Percentiles rank a stretch among this genome's conserved stretches.
phyloP scores from a whole-genome alignment of 2,888 invertebrate species.

The Xiphydria camelus region DNA sequence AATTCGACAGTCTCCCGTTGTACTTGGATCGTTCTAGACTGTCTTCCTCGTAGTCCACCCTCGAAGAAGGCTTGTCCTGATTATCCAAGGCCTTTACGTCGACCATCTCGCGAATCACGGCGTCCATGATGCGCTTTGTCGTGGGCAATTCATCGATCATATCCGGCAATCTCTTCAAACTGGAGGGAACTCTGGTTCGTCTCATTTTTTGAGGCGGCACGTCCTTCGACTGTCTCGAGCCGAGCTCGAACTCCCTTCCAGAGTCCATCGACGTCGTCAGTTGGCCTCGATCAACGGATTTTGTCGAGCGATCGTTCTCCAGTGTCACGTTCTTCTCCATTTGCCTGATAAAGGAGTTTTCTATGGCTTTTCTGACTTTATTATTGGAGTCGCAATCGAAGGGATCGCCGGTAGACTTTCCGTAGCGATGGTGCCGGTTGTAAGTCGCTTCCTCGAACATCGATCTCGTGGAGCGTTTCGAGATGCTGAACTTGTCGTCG shows the following conservation, averaged over 20 bases:
- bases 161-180: slow-evolving; percentile 38
- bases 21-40: slow-evolving; percentile 49
- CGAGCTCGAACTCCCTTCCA: slow-evolving; percentile 7
- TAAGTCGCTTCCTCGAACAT: slow-evolving; percentile 43
- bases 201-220: background rate
- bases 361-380: slow-evolving; percentile 49
- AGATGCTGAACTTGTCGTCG: slow-evolving; percentile 42
- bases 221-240: background rate
- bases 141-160: slow-evolving; percentile 51
- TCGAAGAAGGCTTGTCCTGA: slow-evolving; percentile 19
- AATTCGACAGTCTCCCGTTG: slow-evolving; percentile 13
- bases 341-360: slow-evolving; percentile 51
- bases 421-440: no score
- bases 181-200: background rate
- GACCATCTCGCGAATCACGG: slow-evolving; percentile 57
- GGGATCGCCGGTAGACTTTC: background rate
- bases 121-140: slow-evolving; percentile 57
- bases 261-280: slow-evolving; percentile 14
- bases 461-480: slow-evolving; percentile 47
- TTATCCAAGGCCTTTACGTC: slow-evolving; percentile 46
- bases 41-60: slow-evolving; percentile 49
- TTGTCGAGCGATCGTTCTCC: slow-evolving; percentile 16
- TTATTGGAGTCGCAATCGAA: slow-evolving; percentile 35
- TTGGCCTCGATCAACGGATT: background rate
- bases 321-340: slow-evolving; percentile 46